Evolutionary conservation across 2,888 invertebrate species (phyloP), one percentile per base, ranked within the genome.

Genomic region (Megaustenia siamemsis): DNA sequence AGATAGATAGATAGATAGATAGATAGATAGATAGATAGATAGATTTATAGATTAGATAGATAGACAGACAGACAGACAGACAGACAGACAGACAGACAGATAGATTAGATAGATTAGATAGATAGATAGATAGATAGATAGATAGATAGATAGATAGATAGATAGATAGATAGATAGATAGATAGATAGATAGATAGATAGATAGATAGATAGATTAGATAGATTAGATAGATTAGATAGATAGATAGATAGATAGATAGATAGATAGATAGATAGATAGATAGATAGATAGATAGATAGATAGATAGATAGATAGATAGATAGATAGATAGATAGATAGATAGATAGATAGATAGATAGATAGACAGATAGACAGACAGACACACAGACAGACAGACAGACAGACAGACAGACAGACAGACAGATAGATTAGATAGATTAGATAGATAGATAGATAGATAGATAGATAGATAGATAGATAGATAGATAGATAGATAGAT

Each of bases 151-250:
- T 24, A 75, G 75, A 40, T 15, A 75, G 45, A 40, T 40, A 43
- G 75, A 43, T 18, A 75, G 75, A 40, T 18, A 75, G 43, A 18
- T 18, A 75, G 75, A 2, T 18, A 75, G 43, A 75, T 18, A 75
- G 75, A 75, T 43, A 75, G 75, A 75, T 18, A 45, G 75, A 43
- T 43, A n/a, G 75, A 75, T 24, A 45, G 75, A 75, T 18, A n/a
- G 75, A 6, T 18, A 75, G 45, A 75, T 24, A 75, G 75, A 43
- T 5, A 75, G n/a, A 75, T 12, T 24, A 18, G n/a, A 15, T 43
- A 24, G 38, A 38, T 12, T 12, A 35, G 35, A 69, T 53, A 35
- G n/a, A n/a, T 12, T 28, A 35, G 69, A 35, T 69, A 35, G 45
- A 75, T 24, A 75, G 75, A 75, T 18, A 76, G 76, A 76, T 10